Conservation (phyloP, 2,113 vertebrate species). For the Phylloscopus whistleri region DNA sequence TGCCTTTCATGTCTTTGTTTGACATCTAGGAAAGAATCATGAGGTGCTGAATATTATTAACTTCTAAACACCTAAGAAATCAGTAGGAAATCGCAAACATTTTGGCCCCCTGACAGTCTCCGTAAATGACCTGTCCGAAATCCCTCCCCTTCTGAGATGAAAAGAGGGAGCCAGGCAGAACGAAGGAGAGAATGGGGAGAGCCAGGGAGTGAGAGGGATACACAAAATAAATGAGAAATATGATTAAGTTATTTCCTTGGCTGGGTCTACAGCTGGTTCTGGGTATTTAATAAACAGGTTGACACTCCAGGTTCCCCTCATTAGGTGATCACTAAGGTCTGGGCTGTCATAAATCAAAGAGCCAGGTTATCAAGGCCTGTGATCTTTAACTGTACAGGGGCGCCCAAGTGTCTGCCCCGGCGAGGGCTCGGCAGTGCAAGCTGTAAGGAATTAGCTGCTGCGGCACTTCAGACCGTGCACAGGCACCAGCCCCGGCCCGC, state of each 20-base stretch:
- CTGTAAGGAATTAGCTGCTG: slow-evolving; percentile 85
- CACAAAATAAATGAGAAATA: slow-evolving; percentile 76
- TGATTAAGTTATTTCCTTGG: slow-evolving; percentile 76
- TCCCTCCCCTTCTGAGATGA: slow-evolving; percentile 67
- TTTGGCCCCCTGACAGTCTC: slow-evolving; percentile 66
- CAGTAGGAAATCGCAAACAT: slow-evolving; percentile 76
- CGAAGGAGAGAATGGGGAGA: slow-evolving; percentile 20
- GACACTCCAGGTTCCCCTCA: slow-evolving; percentile 93
- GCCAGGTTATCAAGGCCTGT: slow-evolving; percentile 94
- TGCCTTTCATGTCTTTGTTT: slow-evolving; percentile 77
- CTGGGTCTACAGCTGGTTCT: slow-evolving; percentile 87
- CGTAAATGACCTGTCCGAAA: slow-evolving; percentile 64
- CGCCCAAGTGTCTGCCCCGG: slow-evolving; percentile 94
- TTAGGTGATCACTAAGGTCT: slow-evolving; percentile 89
- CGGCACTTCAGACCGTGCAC: not conserved
- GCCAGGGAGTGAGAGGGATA: slow-evolving; percentile 8
- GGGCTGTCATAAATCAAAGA: slow-evolving; percentile 90
- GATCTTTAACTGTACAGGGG: slow-evolving; percentile 93
- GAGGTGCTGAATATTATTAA: slow-evolving; percentile 81
- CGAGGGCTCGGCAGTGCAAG: slow-evolving; percentile 81
- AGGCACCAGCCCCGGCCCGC: not conserved
- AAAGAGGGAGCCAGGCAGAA: slow-evolving; percentile 74
- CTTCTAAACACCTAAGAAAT: slow-evolving; percentile 80
- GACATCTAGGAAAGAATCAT: slow-evolving; percentile 77
- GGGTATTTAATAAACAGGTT: slow-evolving; percentile 99